Percentiles rank a stretch among this genome's conserved stretches.
phyloP scores from a whole-genome alignment of 2,113 vertebrate species.

The Arenaria interpres region DNA sequence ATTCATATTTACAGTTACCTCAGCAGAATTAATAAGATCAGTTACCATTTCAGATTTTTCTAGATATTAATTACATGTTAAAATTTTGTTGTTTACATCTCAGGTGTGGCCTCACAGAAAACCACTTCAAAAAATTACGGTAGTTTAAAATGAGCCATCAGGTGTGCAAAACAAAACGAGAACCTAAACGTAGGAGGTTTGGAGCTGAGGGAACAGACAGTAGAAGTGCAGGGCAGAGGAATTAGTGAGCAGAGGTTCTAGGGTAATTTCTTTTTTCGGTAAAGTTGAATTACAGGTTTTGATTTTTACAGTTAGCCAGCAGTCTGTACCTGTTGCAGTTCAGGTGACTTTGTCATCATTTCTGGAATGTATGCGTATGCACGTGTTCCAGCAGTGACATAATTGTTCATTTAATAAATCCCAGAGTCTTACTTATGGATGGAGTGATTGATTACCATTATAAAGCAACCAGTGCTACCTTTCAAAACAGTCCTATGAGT shows the following conservation, averaged over 20 bases:
- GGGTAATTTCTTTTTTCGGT: neutral
- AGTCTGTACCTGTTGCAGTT: neutral
- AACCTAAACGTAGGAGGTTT: neutral
- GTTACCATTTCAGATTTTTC: neutral
- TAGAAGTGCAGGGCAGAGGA: neutral
- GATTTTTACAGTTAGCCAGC: neutral
- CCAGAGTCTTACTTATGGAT: neutral
- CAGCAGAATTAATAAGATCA: neutral
- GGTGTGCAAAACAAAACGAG: neutral
- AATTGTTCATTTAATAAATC: neutral
- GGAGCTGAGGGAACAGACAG: neutral
- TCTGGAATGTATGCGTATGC: neutral
- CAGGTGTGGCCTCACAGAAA: neutral
- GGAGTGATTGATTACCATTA: neutral
- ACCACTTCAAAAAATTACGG: neutral
- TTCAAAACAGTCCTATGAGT: neutral
- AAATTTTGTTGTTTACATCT: neutral
- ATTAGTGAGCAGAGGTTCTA: neutral
- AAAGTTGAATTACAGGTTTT: neutral
- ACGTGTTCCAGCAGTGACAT: neutral
- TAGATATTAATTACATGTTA: neutral
- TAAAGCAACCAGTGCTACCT: neutral
- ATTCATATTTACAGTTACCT: neutral
- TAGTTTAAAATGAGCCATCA: neutral
- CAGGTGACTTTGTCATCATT: neutral